Percentiles rank a stretch among this genome's conserved stretches.
phyloP scores from a whole-genome alignment of 2,888 invertebrate species.

The Halictus quadricinctus region DNA sequence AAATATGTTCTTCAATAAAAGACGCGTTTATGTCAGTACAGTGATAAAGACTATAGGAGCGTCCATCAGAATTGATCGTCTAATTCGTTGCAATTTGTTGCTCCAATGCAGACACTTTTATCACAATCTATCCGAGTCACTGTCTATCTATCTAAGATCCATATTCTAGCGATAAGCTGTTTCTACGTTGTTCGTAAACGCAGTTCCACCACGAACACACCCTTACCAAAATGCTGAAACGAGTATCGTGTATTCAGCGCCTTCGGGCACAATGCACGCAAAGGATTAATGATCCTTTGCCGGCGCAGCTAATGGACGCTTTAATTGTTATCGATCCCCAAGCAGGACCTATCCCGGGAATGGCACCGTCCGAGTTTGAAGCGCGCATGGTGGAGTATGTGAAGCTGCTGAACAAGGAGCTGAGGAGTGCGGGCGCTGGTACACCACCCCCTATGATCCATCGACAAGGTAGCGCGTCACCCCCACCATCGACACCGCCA shows the following conservation, averaged over 20 bases:
- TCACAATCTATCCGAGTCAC: not conserved
- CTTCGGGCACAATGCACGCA: not conserved
- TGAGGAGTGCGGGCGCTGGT: conserved; percentile 80
- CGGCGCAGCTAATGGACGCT: not conserved
- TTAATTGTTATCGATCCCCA: not conserved
- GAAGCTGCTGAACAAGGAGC: conserved; percentile 87
- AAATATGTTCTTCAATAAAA: too few species aligned
- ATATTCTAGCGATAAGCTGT: not conserved
- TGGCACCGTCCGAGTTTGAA: conserved; percentile 89
- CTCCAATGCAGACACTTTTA: not conserved
- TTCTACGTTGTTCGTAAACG: not conserved
- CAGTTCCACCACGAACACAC: not conserved
- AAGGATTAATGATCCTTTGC: not conserved
- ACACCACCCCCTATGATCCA: conserved; percentile 81
- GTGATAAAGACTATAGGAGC: too few species aligned
- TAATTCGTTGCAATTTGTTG: not conserved
- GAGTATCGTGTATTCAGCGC: not conserved
- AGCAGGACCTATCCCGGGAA: conserved; percentile 85
- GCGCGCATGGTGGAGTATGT: conserved; percentile 91
- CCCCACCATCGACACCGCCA: conserved; percentile 83
- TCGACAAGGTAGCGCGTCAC: conserved; percentile 82
- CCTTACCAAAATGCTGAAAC: not conserved
- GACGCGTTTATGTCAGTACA: too few species aligned
- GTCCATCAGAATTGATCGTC: not conserved
- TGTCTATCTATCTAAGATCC: too few species aligned